Evolutionary conservation across 1,140 invertebrate species (phyloP), one percentile per base, ranked within the genome.

Genomic region (Armadillidium nasatum): DNA sequence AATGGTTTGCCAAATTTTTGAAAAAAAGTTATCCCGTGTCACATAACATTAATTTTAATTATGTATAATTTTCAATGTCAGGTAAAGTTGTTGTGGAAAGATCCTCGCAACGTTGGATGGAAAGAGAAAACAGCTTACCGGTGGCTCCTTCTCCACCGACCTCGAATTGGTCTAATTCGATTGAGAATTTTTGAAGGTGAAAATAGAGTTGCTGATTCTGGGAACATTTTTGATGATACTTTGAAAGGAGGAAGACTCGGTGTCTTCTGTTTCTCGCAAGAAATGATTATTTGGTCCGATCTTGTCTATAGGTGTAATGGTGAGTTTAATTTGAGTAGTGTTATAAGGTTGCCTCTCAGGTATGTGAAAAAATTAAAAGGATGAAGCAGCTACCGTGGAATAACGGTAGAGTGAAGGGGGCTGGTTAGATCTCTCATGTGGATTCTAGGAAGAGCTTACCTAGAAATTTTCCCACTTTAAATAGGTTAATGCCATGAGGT

Each of bases 231-330:
- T 83, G 95, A 98, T 84, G 89, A 88, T 23, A 94, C 93, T 0
- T 86, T 96, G 0, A 91, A 92, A 82, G 96, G 96, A 22, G 96
- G 96, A 19, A 87, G 93, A 13, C 86, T 98, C 0, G 96, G 96
- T 2, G 95, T 98, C 0, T 97, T 96, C 85, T 96, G 94, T 81
- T 98, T 98, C 87, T 98, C 95, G 0, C 96, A 98, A 84, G 93
- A 97, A 85, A 94, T 92, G 89, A 94, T 98, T 82, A 97, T 97
- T 83, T 98, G 96, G 95, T 97, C 95, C 9, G 93, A 98, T 87
- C 88, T 98, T 69, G 91, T 94, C 9, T 98, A 97, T 84, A 89
- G 92, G 82, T 98, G 95, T 85, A 96, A 96, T 86, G 94, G 95
- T 97, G 85, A 89, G 85, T 46, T 10, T 66, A 72, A 23, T 43